phyloP scores from a whole-genome alignment of 30 jellyfish, hydroid and myxozoan genomes.

The Mastigias papua region DNA sequence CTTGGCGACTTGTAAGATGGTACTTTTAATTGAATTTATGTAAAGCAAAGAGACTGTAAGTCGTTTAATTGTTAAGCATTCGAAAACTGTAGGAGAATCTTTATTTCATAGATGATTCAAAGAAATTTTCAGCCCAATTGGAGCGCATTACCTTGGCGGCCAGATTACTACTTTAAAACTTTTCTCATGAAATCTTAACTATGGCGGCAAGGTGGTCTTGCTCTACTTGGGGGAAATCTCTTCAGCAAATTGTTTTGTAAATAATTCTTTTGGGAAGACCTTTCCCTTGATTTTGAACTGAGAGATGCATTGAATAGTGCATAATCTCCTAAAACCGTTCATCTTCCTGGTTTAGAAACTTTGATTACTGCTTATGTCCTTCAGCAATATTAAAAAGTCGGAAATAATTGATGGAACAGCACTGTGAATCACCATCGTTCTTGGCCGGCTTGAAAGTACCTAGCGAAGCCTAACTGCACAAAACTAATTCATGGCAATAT shows the following conservation, averaged over 20 bases:
- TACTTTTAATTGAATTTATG: too few species aligned
- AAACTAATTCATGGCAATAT: background rate
- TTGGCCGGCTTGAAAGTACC: too few species aligned
- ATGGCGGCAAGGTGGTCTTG: slow-evolving; percentile 1
- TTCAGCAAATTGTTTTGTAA: slow-evolving; percentile 1
- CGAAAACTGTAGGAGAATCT: too few species aligned
- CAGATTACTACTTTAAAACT: background rate
- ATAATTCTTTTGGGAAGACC: background rate
- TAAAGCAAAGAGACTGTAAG: too few species aligned
- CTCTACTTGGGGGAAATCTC: background rate
- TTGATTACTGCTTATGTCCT: background rate
- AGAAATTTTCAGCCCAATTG: background rate
- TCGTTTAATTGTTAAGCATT: too few species aligned
- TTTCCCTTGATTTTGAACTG: background rate
- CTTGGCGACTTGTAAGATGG: too few species aligned
- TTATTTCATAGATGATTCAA: background rate
- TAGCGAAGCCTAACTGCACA: too few species aligned
- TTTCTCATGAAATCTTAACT: background rate
- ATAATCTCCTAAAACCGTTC: background rate
- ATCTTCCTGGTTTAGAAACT: background rate
- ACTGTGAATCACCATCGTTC: too few species aligned
- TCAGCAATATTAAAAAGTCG: background rate
- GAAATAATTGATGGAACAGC: background rate
- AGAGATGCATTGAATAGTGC: background rate
- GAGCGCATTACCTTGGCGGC: background rate